Percentiles rank a stretch among this genome's conserved stretches.
phyloP scores from a whole-genome alignment of 2,113 vertebrate species.

The Orthonyx spaldingii region DNA sequence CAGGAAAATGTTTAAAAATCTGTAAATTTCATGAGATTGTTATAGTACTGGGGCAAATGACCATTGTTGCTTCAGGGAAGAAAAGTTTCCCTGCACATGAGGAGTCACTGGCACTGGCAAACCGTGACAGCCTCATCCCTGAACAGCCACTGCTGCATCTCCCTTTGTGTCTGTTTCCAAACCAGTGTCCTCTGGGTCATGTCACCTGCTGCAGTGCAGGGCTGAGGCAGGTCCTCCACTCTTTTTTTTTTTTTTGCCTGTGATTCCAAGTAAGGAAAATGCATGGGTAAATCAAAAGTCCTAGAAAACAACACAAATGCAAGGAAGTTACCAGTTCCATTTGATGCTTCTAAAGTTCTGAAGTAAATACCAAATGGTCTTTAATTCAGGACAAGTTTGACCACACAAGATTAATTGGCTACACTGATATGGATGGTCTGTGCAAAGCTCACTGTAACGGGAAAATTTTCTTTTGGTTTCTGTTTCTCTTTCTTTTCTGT shows the following conservation, averaged over 20 bases:
- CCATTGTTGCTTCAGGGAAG: neutral
- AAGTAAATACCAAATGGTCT: neutral
- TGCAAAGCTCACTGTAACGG: neutral
- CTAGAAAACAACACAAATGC: neutral
- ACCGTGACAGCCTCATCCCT: fast-evolving
- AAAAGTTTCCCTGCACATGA: neutral
- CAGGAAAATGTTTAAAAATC: neutral
- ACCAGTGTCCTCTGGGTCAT: neutral
- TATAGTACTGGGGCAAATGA: neutral
- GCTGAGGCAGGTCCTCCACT: neutral
- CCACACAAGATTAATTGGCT: neutral
- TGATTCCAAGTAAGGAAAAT: neutral
- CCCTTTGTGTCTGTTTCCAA: neutral
- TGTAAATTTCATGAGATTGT: neutral
- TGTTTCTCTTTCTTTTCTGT: neutral
- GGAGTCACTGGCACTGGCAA: neutral
- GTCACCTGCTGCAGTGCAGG: neutral
- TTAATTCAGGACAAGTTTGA: neutral
- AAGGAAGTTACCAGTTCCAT: neutral
- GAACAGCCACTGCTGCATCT: fast-evolving
- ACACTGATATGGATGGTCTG: neutral
- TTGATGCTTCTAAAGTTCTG: neutral
- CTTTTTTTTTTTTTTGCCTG: neutral
- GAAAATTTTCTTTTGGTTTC: neutral
- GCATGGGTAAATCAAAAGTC: neutral